A percentile compares a stretch with the other conserved stretches of the same genome.
phyloP scores from a whole-genome alignment of 2,113 vertebrate species.

The Leptodactylus fuscus region DNA sequence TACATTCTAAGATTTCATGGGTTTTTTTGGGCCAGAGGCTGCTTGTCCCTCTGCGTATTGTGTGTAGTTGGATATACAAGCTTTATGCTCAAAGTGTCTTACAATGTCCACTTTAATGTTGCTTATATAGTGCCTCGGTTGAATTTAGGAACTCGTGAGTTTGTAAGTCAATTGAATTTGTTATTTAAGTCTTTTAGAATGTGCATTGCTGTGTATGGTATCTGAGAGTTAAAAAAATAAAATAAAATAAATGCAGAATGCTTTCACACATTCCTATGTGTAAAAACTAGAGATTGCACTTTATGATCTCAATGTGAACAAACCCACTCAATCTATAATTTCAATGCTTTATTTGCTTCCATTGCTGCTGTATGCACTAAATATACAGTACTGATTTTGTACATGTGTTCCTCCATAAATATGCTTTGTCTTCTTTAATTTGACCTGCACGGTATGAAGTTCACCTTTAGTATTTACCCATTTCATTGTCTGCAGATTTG shows the following conservation, averaged over 20 bases:
- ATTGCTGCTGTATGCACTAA: not conserved
- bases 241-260: no score
- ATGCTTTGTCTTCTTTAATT: not conserved
- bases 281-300: no score
- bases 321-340: not conserved
- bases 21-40: not conserved
- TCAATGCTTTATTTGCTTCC: not conserved
- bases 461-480: not conserved
- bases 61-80: not conserved
- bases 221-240: no score
- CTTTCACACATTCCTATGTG: no score
- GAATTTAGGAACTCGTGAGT: no score
- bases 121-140: not conserved
- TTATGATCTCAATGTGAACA: no score
- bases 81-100: not conserved
- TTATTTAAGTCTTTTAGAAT: no score
- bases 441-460: not conserved
- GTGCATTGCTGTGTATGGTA: no score
- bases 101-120: not conserved
- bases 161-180: no score
- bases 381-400: not conserved
- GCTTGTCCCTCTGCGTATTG: not conserved
- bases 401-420: not conserved
- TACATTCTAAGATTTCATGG: not conserved
- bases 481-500: not conserved